A percentile compares a stretch with the other conserved stretches of the same genome.
phyloP scores from a whole-genome alignment of 64 coral and sea anemone genomes.

The Stichodactyla helianthus region DNA sequence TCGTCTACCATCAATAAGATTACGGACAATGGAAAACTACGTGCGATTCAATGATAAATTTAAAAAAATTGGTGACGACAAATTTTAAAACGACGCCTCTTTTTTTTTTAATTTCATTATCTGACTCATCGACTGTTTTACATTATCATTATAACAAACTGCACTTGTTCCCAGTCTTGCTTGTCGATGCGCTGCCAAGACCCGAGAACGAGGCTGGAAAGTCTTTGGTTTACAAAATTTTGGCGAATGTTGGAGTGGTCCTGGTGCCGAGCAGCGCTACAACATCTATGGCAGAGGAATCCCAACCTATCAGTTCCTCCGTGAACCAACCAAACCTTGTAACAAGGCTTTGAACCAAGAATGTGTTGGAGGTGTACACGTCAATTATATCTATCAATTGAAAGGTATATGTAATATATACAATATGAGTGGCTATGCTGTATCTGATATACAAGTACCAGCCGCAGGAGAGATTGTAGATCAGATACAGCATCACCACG shows the following conservation, averaged over 20 bases:
- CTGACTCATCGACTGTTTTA: neutral
- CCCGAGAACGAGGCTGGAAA: conserved; percentile 38
- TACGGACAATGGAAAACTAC: too few relatives aligned
- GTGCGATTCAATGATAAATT: too few relatives aligned
- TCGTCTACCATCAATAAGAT: too few relatives aligned
- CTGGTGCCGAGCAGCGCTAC: conserved; percentile 28
- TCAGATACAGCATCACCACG: too few relatives aligned
- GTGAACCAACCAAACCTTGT: conserved; percentile 4
- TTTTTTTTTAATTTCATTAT: too few relatives aligned
- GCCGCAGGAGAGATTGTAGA: too few relatives aligned
- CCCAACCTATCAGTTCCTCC: conserved; percentile 17
- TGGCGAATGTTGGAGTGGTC: conserved; percentile 63
- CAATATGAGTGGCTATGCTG: too few relatives aligned
- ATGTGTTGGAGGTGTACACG: conserved; percentile 38
- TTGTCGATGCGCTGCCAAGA: conserved; percentile 52
- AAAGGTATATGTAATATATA: conserved; percentile 24
- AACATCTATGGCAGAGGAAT: conserved; percentile 40
- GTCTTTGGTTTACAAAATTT: conserved; percentile 63
- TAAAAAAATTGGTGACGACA: too few relatives aligned
- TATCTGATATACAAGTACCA: too few relatives aligned
- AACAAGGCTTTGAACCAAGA: conserved; percentile 33
- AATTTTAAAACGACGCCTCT: too few relatives aligned
- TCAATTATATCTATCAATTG: conserved; percentile 53
- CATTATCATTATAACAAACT: neutral
- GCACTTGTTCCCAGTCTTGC: conserved; percentile 25